phyloP scores from a whole-genome alignment of 2,113 vertebrate species.

The Trinectes maculatus region DNA sequence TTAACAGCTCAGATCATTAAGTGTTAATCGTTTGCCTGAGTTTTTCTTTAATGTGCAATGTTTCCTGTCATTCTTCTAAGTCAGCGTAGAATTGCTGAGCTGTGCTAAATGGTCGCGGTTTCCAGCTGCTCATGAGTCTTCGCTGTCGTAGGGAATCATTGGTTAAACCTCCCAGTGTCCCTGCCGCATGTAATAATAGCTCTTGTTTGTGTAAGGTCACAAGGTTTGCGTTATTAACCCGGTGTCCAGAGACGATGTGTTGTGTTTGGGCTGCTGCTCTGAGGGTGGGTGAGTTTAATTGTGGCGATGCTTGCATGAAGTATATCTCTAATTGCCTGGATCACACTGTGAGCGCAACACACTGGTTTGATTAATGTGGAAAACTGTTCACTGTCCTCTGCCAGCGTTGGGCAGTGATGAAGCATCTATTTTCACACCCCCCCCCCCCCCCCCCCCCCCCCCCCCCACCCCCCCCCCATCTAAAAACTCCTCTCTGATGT shows the following conservation, averaged over 20 bases:
- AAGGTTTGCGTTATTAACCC: constrained; percentile 28
- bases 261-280: constrained; percentile 51
- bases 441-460: background rate
- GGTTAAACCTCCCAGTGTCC: constrained; percentile 12
- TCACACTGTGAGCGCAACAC: constrained; percentile 53
- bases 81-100: constrained; percentile 11
- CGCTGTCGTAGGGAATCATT: constrained; percentile 21
- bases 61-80: background rate
- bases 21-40: constrained; percentile 2
- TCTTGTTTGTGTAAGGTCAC: constrained; percentile 42
- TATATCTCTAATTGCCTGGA: constrained; percentile 59
- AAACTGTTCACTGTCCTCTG: constrained; percentile 51
- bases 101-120: constrained; percentile 7
- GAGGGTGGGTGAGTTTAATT: constrained; percentile 54
- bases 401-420: constrained; percentile 40
- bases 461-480: background rate
- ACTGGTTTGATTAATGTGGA: constrained; percentile 71
- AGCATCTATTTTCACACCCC: constrained; percentile 58
- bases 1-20: constrained; percentile 8
- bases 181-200: constrained; percentile 48
- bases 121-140: constrained; percentile 10
- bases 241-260: constrained; percentile 29
- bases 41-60: constrained; percentile 19
- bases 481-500: constrained; percentile 43
- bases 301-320: constrained; percentile 57